Base-by-base conservation (phyloP, 2,888 invertebrate genomes). In the Heteromyza rotundicornis region DNA sequence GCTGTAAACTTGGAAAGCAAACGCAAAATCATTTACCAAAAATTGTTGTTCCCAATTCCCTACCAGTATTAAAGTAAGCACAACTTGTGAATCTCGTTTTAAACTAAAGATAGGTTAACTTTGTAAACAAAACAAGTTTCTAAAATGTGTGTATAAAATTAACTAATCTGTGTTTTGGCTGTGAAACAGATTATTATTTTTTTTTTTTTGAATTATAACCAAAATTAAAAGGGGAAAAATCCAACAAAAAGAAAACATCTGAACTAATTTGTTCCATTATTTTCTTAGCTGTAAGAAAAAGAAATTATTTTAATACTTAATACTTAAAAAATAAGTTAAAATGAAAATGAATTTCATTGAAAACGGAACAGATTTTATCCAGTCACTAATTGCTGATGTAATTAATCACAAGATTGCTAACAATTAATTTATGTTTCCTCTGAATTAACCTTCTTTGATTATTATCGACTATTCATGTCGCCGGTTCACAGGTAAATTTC, bases 151-250 rank as follows among this genome's bases (percentile, higher is more conserved):
- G 59, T 64, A 54, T 60, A 67, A 66, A 62, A 57, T 66, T 52
- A 60, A 68, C 68, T 70, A 80, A 82, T 81, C 81, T 82, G 82
- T 82, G 74, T 81, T 81, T 80, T 82, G 81, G 81, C 81, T 81
- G 81, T 81, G 81, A 81, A 80, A 80, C 82, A 81, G 81, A 82
- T 78, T 40, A 40, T 40, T 40, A 40, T n/a, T 40, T 50, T 20
- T 12, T 5, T 22, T 50, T 50, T 50, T n/a, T 47, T 47, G n/a
- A 10, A 47, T n/a, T 47, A 16, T 10, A 17, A 47, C 7, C 5
- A 47, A 32, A 32, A 32, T 32, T 12, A 32, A 32, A 5, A 32
- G 12, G 12, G 32, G 5, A 40, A 50, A 50, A 50, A 50, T 50
- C 40, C 12, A 14, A 40, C n/a, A 40, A n/a, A 40, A 27, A 40